phyloP scores from a whole-genome alignment of 1,140 invertebrate species.

The Pentalonia nigronervosa region DNA sequence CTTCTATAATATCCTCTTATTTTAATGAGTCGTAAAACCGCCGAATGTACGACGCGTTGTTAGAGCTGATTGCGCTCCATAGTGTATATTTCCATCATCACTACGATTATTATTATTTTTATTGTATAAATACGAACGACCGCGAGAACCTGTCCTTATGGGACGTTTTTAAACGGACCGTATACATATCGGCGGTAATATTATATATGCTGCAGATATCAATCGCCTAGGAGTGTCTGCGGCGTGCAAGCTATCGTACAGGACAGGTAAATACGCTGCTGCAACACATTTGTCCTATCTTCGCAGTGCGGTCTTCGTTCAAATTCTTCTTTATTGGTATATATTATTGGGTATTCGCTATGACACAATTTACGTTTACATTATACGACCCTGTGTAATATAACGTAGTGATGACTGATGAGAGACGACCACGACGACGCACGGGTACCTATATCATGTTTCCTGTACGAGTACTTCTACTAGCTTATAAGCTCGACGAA shows the following conservation, averaged over 20 bases:
- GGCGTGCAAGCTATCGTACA: background rate
- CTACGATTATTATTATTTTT: background rate
- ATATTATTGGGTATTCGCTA: background rate
- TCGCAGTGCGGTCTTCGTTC: background rate
- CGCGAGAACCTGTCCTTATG: background rate
- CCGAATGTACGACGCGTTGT: background rate
- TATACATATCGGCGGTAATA: background rate
- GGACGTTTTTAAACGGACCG: background rate
- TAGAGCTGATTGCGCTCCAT: background rate
- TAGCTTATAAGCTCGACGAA: background rate
- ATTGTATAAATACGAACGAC: background rate
- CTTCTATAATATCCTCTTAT: background rate
- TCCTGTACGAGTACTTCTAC: background rate
- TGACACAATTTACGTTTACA: too few species aligned
- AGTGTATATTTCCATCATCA: background rate
- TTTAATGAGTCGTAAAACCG: constrained; percentile 17
- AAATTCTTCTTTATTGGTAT: background rate
- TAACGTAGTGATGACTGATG: background rate
- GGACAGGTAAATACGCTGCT: background rate
- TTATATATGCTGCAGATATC: background rate
- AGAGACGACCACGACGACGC: background rate
- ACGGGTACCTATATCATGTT: background rate
- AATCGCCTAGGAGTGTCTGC: background rate
- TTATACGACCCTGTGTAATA: too few species aligned
- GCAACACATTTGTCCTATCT: background rate